A percentile compares a stretch with the other conserved stretches of the same genome.
Evolutionary conservation across 2,888 invertebrate genomes (phyloP).

Genomic region (Anoncus sp.): DNA sequence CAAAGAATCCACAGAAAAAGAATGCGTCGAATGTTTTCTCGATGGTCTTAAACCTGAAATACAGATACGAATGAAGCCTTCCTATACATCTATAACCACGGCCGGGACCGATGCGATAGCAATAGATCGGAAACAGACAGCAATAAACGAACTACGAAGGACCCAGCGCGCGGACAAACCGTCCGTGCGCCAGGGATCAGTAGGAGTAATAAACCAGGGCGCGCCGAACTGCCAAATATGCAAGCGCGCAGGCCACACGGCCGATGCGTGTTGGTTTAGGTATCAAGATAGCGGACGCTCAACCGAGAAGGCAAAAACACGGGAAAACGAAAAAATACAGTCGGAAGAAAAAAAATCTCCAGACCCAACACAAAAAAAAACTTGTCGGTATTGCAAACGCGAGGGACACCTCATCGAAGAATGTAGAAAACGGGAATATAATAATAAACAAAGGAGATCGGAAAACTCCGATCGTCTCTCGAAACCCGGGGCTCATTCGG

Average conservation of each 20-base stretch:
- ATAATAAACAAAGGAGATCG: too few relatives aligned
- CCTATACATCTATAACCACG: neutral
- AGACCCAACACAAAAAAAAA: neutral
- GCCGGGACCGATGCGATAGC: constrained; percentile 22
- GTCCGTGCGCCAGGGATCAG: neutral
- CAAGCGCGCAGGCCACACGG: constrained; percentile 6
- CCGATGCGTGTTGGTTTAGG: neutral
- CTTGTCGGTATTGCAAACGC: constrained; percentile 18
- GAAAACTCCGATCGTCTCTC: constrained; percentile 28
- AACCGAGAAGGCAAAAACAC: too few relatives aligned
- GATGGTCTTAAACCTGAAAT: constrained; percentile 31
- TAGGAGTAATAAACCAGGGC: neutral
- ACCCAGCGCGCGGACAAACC: constrained; percentile 7
- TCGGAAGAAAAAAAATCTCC: too few relatives aligned
- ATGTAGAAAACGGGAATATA: constrained; percentile 35
- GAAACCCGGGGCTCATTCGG: constrained; percentile 15
- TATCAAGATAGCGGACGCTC: too few relatives aligned
- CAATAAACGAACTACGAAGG: constrained; percentile 18
- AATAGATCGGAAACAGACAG: constrained; percentile 32
- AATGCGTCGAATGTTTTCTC: constrained; percentile 35
- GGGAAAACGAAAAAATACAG: too few relatives aligned
- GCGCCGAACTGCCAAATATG: neutral
- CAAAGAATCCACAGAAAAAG: neutral
- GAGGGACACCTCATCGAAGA: constrained; percentile 18
- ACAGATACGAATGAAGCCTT: constrained; percentile 6